Base-by-base conservation (phyloP, 2,888 invertebrate genomes). In the Lamproptera curius region DNA sequence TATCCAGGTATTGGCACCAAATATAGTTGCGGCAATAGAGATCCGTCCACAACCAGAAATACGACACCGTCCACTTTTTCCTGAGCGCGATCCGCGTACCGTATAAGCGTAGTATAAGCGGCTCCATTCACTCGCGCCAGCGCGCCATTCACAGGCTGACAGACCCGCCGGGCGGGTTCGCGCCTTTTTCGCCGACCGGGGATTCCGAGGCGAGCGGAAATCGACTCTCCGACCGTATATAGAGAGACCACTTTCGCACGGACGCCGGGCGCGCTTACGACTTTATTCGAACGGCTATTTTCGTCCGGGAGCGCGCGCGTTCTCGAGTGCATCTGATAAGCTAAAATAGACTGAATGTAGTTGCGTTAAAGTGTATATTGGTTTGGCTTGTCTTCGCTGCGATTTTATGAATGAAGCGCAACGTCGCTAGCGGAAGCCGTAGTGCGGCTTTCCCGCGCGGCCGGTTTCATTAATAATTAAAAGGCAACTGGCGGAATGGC, bases 381-480 rank as follows among this genome's bases (percentile, higher is more conserved):
- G 60, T 50, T 50, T 58, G 63, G n/a, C n/a, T 23, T 44, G 38
- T 35, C 31, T 46, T 40, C 39, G 44, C 53, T 58, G 63, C 55
- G 62, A 69, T 77, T 87, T 87, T 87, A 87, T 87, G 87, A 87
- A 87, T 87, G 87, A 85, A 87, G 78, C 81, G 76, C 84, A 76
- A 75, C 83, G 77, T 77, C 77, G 83, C 76, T 81, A 84, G 81
- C 86, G 87, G 86, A 87, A 86, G 83, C 70, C 76, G 81, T 80
- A 78, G 81, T 78, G 81, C 77, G 85, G 85, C 87, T 86, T 86
- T 85, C 85, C 86, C 86, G 73, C 70, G 49, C 78, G 76, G 74
- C 69, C 75, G 77, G 85, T 85, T 86, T 85, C 87, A 86, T 87
- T 86, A 86, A 87, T 85, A 86, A 86, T 86, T 86, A 86, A 86